Evolutionary conservation across 2,888 invertebrate genomes (phyloP).

Genomic region (Dryococelus australis): DNA sequence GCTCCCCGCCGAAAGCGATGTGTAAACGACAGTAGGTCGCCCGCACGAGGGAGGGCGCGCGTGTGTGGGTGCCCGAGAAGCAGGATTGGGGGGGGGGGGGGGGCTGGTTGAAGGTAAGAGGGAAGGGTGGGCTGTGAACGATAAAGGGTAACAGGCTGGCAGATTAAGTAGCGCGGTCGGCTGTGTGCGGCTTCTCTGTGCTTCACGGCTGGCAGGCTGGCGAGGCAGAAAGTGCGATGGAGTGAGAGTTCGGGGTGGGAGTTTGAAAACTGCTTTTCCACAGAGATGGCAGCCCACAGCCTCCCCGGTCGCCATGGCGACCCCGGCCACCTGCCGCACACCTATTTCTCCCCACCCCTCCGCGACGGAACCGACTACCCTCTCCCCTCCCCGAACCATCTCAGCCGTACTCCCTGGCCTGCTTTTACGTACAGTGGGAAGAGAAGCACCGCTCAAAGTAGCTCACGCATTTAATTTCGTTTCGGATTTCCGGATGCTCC

Average conservation of each 20-base stretch:
- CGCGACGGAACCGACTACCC: too few species aligned
- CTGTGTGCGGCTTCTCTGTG: neutral
- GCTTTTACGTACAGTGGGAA: neutral
- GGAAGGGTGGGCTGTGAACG: too few species aligned
- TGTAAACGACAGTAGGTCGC: too few species aligned
- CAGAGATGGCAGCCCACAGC: neutral
- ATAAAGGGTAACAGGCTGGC: neutral
- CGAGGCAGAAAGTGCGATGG: slow-evolving; percentile 16
- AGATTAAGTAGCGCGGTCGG: slow-evolving; percentile 2
- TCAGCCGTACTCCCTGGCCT: neutral
- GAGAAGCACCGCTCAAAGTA: neutral
- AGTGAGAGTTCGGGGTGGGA: neutral
- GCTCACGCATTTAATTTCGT: slow-evolving; percentile 9
- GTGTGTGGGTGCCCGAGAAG: too few species aligned
- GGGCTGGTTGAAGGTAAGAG: neutral
- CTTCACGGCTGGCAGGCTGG: too few species aligned
- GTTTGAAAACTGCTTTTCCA: slow-evolving; percentile 16
- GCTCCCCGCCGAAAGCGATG: too few species aligned
- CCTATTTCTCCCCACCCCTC: neutral
- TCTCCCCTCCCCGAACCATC: neutral
- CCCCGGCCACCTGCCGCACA: neutral
- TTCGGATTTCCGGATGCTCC: neutral
- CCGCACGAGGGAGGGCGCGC: too few species aligned
- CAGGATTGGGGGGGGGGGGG: neutral
- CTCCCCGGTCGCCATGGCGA: slow-evolving; percentile 2